Conservation (phyloP, 2,113 vertebrate species). For the Xenus cinereus region DNA sequence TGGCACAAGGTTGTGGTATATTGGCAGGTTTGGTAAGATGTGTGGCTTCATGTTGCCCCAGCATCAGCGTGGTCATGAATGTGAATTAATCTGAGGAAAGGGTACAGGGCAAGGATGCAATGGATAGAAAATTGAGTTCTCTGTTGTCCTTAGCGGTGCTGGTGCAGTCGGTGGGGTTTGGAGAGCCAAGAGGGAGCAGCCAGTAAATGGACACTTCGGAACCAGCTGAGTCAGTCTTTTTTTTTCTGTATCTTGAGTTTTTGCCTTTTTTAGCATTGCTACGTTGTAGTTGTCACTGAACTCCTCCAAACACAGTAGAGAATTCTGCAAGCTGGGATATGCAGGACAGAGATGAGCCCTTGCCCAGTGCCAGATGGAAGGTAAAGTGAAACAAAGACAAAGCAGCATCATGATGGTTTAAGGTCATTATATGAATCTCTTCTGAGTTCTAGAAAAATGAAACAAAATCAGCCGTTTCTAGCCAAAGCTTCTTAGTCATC, state of each 20-base stretch:
- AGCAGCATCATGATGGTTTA: background rate
- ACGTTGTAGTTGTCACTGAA: background rate
- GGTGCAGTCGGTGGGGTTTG: background rate
- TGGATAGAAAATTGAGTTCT: background rate
- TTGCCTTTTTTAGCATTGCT: background rate
- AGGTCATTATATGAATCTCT: background rate
- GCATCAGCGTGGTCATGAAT: background rate
- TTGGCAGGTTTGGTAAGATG: background rate
- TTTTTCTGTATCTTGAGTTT: background rate
- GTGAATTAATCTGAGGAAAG: background rate
- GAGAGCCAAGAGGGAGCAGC: background rate
- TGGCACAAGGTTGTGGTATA: rapidly evolving
- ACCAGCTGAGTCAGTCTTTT: background rate
- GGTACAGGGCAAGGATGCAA: background rate
- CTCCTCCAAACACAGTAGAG: background rate
- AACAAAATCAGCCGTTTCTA: background rate
- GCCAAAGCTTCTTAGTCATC: background rate
- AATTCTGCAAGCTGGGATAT: background rate
- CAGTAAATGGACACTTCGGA: background rate
- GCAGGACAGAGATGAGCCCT: background rate
- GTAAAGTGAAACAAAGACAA: background rate
- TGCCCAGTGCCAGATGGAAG: background rate
- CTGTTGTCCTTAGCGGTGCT: background rate
- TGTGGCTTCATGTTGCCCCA: background rate
- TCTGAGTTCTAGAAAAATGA: background rate